Percentiles rank a stretch among this genome's conserved stretches.
phyloP scores from a whole-genome alignment of 1,140 invertebrate species.

The Drosophila quadrilineata region DNA sequence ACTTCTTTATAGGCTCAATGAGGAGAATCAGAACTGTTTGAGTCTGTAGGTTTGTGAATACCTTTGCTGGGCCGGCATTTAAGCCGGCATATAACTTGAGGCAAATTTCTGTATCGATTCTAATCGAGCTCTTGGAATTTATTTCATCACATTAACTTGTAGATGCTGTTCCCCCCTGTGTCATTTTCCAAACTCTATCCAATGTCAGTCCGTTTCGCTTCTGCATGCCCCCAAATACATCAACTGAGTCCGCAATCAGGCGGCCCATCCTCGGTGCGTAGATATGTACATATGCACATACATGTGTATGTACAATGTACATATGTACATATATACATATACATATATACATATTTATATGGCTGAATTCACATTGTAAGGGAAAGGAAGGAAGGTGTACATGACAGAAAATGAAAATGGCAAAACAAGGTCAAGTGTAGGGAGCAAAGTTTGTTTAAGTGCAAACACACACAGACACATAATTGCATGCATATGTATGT shows the following conservation, averaged over 20 bases:
- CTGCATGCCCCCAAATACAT: background rate
- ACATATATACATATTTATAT: background rate
- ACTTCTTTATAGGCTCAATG: no score
- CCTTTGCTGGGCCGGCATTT: constrained; percentile 58
- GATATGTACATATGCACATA: background rate
- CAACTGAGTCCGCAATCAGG: constrained; percentile 45
- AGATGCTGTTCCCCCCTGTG: constrained; percentile 23
- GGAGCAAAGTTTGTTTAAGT: constrained; percentile 76
- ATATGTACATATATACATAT: background rate
- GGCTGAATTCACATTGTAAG: constrained; percentile 5
- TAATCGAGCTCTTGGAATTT: constrained; percentile 50
- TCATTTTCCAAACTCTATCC: no score
- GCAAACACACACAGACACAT: constrained; percentile 34
- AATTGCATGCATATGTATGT: background rate
- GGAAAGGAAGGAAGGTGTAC: background rate
- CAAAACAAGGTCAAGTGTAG: constrained; percentile 78
- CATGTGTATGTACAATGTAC: background rate
- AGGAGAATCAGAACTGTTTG: no score
- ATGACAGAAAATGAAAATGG: constrained; percentile 69
- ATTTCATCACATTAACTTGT: constrained; percentile 50
- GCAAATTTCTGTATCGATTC: constrained; percentile 55
- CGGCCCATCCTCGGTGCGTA: constrained; percentile 35
- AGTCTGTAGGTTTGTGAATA: no score
- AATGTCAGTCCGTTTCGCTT: no score
- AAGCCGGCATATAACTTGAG: constrained; percentile 49